Evolutionary conservation across 2,888 invertebrate genomes (phyloP).

Genomic region (Creontiades dilutus): DNA sequence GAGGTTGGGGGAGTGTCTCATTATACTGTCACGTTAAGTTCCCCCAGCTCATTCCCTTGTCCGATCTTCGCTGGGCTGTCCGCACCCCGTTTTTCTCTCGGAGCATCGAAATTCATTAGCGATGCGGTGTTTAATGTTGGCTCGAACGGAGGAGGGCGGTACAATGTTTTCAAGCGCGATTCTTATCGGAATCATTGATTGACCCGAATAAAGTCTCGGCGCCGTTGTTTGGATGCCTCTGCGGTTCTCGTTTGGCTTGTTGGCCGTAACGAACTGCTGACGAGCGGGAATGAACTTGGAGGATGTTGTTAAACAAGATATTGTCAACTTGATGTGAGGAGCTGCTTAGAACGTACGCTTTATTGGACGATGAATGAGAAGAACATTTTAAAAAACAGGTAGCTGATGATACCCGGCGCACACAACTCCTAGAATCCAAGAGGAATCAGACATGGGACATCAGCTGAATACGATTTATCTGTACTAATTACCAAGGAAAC

Average conservation of each 20-base stretch:
- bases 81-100: neutral
- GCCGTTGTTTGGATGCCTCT: conserved; percentile 20
- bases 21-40: conserved; percentile 32
- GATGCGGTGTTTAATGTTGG: conserved; percentile 61
- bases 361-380: no score
- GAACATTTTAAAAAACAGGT: no score
- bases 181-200: conserved; percentile 66
- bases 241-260: neutral
- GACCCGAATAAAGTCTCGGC: conserved; percentile 50
- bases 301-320: no score
- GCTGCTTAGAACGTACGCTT: no score
- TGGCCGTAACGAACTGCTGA: no score
- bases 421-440: no score
- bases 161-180: conserved; percentile 60
- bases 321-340: no score
- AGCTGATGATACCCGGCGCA: no score
- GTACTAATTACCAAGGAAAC: no score
- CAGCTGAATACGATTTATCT: no score
- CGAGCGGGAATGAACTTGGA: no score
- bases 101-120: conserved; percentile 61
- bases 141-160: neutral
- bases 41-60: conserved; percentile 1
- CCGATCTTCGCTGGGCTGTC: neutral
- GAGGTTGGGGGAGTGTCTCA: conserved; percentile 31
- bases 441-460: no score